Conservation (phyloP, 2,888 invertebrate species). For the Eristalinus aeneus region DNA sequence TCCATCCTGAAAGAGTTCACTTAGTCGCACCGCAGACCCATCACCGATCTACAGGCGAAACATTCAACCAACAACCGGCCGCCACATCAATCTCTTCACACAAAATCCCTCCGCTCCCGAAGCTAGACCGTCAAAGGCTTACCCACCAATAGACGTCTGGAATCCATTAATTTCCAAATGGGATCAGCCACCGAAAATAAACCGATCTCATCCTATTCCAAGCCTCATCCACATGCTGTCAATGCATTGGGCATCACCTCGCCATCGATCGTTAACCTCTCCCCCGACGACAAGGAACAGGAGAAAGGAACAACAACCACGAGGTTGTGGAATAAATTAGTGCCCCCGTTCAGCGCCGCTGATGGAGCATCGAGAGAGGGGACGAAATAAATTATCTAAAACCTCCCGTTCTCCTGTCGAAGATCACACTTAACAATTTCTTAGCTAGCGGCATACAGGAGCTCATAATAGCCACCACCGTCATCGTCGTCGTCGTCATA, state of each 20-base stretch:
- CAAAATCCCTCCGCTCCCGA: neutral
- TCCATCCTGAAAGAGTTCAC: too few relatives aligned
- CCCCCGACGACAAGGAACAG: neutral
- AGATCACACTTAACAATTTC: slow-evolving; percentile 69
- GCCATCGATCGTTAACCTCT: slow-evolving; percentile 60
- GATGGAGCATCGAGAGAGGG: slow-evolving; percentile 11
- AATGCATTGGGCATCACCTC: slow-evolving; percentile 53
- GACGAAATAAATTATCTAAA: slow-evolving; percentile 37
- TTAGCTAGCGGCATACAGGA: slow-evolving; percentile 68
- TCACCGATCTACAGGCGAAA: too few relatives aligned
- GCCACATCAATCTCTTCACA: neutral
- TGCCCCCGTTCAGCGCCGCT: neutral
- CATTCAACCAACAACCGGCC: neutral
- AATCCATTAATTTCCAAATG: slow-evolving; percentile 27
- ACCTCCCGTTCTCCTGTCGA: slow-evolving; percentile 36
- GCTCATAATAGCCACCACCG: slow-evolving; percentile 34
- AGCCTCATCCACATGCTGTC: slow-evolving; percentile 28
- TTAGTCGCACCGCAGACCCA: too few relatives aligned
- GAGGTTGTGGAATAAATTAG: slow-evolving; percentile 26
- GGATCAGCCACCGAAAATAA: slow-evolving; percentile 54
- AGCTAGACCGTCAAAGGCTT: neutral
- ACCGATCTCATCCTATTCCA: slow-evolving; percentile 11
- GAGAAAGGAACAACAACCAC: slow-evolving; percentile 6
- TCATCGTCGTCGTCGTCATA: slow-evolving; percentile 10
- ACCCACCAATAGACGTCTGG: neutral